Base-by-base conservation (phyloP, 2,113 vertebrate genomes). In the Sciurus niger region DNA sequence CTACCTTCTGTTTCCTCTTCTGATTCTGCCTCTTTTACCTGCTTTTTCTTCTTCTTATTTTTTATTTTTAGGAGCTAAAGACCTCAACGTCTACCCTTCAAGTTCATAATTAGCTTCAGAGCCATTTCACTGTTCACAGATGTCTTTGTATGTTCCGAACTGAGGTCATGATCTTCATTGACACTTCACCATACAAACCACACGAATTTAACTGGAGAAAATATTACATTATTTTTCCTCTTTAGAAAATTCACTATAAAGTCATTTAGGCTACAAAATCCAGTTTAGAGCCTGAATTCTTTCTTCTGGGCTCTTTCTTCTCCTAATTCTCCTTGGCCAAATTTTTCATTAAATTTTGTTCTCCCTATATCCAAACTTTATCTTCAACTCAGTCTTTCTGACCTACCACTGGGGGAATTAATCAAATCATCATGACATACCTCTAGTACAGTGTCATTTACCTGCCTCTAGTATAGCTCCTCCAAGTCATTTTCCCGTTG, bases 111-210 rank as follows among this genome's bases (percentile, higher is more conserved):
- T 28, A 17, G 34, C 63, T 32, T 0, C 22, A 11, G 43, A 40
- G 0, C 37, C 6, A 34, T 46, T 12, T 4, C 2, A 16, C 17
- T 34, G 65, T 63, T 63, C 60, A 1, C 6, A 6, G 17, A 14
- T 65, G 24, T 16, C 53, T 70, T 51, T 74, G 2, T 16, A 28
- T 28, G 18, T 87, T 46, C 37, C 72, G 67, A 53, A 8, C 12
- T n/a, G 8, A 80, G 25, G 6, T 60, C n/a, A 14, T 60, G 68
- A 8, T 79, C 13, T 18, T 77, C 9, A 77, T 22, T 14, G 65
- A 3, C n/a, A 53, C 10, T 80, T 67, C 16, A 24, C 82, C 82
- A 53, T 67, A 73, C 43, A 92, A 67, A 77, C 32, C 25, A 84
- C 65, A 51, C 51, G 30, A n/a, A 51, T 80, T 32, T 24, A 70